These are phyloP conservation scores for Octopus sinensis DNA, from an alignment of 1,140 invertebrate genomes.

Conservation along the genomic window DNA sequence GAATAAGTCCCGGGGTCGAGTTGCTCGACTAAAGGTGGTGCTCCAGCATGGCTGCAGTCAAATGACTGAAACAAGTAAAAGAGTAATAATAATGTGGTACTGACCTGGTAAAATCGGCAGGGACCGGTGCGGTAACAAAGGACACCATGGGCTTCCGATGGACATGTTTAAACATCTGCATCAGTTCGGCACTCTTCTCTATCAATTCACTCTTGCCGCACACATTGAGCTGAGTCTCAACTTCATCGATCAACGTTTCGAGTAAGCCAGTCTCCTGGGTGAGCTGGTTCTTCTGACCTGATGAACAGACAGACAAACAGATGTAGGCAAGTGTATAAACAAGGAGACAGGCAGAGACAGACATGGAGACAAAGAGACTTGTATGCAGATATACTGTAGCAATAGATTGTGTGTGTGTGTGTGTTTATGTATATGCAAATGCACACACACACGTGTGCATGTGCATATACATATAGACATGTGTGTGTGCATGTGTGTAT, in stretches of 20 bases:
- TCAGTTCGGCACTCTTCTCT: conserved; percentile 73
- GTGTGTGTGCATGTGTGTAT: no score
- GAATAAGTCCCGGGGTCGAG: no score
- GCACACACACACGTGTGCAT: no score
- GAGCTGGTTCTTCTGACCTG: conserved; percentile 78
- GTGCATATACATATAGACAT: no score
- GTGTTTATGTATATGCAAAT: no score
- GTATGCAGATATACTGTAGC: no score
- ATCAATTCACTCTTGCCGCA: conserved; percentile 80
- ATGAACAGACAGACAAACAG: background rate
- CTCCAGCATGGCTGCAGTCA: no score
- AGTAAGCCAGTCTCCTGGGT: conserved; percentile 78
- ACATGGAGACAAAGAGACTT: no score
- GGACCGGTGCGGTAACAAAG: conserved; percentile 84
- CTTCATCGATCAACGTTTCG: conserved; percentile 78
- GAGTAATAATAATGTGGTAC: no score
- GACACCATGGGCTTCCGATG: conserved; percentile 77
- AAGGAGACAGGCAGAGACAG: background rate
- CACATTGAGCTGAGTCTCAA: conserved; percentile 76
- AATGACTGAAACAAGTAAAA: no score
- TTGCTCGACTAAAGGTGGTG: no score
- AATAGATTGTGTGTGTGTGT: no score
- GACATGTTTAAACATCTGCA: conserved; percentile 78
- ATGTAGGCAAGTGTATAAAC: background rate
- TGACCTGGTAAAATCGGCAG: conserved; percentile 82